Conservation (phyloP, 2,113 vertebrate species). For the Aplodontia rufa region DNA sequence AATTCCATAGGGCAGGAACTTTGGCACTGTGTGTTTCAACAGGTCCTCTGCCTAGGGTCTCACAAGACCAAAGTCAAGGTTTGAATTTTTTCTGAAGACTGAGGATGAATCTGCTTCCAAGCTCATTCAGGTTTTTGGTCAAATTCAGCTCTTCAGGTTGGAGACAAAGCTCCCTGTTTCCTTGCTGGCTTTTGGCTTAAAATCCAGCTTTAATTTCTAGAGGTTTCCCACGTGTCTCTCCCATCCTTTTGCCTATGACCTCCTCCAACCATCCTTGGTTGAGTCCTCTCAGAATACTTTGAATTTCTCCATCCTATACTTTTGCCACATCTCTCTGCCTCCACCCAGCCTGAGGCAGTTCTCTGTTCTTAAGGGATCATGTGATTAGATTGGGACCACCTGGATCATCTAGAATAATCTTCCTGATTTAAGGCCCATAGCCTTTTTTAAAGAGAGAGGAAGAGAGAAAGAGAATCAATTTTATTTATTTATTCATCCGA, state of each 20-base stretch:
- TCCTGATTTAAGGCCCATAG: not conserved
- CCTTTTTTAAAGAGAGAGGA: too few species aligned
- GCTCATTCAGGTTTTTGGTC: too few species aligned
- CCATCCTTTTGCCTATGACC: not conserved
- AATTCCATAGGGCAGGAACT: too few species aligned
- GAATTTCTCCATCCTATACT: not conserved
- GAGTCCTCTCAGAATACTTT: not conserved
- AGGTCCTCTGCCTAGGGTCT: too few species aligned
- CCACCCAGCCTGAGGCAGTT: not conserved
- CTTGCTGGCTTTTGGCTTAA: not conserved
- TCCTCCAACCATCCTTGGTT: too few species aligned
- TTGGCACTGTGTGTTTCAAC: too few species aligned
- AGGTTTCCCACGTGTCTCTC: not conserved
- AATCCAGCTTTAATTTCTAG: not conserved
- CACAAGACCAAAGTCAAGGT: too few species aligned
- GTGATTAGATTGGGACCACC: not conserved
- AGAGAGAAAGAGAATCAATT: too few species aligned
- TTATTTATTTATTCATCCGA: too few species aligned
- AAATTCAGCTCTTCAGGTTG: not conserved
- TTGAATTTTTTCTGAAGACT: not conserved
- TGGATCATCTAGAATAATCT: not conserved
- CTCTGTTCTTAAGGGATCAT: not conserved
- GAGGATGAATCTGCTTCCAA: too few species aligned
- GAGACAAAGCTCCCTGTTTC: not conserved
- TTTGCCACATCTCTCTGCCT: not conserved